These are phyloP conservation scores for Oriolus oriolus DNA, from an alignment of 2,113 vertebrate genomes.

Conservation along the genomic window DNA sequence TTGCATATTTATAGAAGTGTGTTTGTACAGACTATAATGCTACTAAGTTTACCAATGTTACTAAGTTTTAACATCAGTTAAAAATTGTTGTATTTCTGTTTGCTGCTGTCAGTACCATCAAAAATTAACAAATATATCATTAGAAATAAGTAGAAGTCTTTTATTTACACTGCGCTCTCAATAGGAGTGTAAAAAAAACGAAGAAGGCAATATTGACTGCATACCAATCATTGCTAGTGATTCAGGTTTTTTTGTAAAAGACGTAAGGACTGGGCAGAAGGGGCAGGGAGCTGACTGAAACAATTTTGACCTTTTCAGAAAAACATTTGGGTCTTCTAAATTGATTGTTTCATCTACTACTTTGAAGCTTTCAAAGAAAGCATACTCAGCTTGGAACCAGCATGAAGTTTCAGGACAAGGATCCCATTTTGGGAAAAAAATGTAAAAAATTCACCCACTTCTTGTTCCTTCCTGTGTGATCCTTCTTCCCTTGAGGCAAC, in stretches of 20 bases:
- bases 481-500: neutral
- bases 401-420: neutral
- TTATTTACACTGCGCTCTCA: neutral
- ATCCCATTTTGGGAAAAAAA: neutral
- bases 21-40: neutral
- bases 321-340: neutral
- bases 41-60: neutral
- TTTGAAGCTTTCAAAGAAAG: neutral
- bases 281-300: neutral
- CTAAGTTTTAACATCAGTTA: neutral
- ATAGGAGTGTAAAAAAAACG: neutral
- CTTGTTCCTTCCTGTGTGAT: neutral
- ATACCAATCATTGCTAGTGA: neutral
- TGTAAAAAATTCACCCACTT: neutral
- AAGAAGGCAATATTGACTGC: neutral
- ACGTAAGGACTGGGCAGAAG: neutral
- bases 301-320: neutral
- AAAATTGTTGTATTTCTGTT: neutral
- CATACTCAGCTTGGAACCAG: neutral
- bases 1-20: neutral
- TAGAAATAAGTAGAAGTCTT: neutral
- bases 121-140: neutral
- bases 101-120: neutral
- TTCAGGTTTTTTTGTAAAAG: neutral
- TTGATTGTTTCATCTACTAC: neutral